Conservation (phyloP, 2,888 invertebrate species). For the Cephonodes hylas region DNA sequence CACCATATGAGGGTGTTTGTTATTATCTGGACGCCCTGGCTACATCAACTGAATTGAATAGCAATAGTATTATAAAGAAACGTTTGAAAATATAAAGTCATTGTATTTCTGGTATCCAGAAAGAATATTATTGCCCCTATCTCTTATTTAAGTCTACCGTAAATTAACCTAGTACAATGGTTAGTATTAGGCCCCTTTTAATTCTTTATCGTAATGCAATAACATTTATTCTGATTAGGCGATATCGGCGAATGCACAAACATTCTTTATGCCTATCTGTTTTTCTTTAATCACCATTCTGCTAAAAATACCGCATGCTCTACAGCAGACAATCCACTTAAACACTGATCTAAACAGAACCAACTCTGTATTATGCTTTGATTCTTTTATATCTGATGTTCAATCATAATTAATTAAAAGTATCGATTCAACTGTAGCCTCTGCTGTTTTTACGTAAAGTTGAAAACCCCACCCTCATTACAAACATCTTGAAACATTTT, state of each 20-base stretch:
- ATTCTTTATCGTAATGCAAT: too few relatives aligned
- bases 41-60: too few relatives aligned
- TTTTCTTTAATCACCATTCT: not conserved
- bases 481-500: not conserved
- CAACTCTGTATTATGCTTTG: not conserved
- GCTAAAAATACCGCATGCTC: not conserved
- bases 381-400: not conserved
- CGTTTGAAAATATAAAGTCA: too few relatives aligned
- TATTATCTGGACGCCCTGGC: too few relatives aligned
- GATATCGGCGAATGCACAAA: not conserved
- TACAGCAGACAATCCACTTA: not conserved
- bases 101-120: too few relatives aligned
- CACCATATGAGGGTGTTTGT: too few relatives aligned
- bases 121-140: too few relatives aligned
- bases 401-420: not conserved
- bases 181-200: too few relatives aligned
- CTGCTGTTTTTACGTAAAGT: not conserved
- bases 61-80: too few relatives aligned
- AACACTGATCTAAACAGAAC: not conserved
- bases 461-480: not conserved
- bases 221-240: not conserved
- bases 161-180: too few relatives aligned
- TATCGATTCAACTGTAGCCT: not conserved
- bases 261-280: not conserved
- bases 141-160: too few relatives aligned